These are phyloP conservation scores for Sympetrum striolatum DNA, from an alignment of 2,888 invertebrate species.

Conservation along the genomic window DNA sequence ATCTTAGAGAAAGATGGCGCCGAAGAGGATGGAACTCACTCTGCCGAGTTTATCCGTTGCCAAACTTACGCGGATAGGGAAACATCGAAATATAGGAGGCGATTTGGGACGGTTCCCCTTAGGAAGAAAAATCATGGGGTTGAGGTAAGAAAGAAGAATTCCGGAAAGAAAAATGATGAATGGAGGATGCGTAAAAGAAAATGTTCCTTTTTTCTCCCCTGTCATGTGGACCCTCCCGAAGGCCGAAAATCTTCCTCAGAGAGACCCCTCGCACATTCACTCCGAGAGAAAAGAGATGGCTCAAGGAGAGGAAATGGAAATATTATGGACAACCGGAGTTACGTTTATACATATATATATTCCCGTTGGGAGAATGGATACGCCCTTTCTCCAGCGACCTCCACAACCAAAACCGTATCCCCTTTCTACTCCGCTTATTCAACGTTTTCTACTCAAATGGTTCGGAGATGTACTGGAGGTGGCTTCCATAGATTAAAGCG, in stretches of 20 bases:
- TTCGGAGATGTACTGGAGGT: neutral
- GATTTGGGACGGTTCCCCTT: neutral
- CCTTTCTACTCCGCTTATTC: neutral
- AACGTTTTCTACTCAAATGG: neutral
- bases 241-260: neutral
- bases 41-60: neutral
- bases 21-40: neutral
- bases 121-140: neutral
- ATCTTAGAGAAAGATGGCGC: neutral
- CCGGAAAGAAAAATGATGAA: neutral
- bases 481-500: conserved; percentile 8
- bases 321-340: conserved; percentile 9
- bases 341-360: conserved; percentile 18
- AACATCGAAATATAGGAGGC: neutral
- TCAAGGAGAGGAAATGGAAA: conserved; percentile 19
- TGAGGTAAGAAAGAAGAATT: neutral
- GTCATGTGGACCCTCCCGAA: neutral
- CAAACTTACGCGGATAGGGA: neutral
- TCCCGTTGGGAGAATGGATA: neutral
- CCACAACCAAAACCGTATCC: neutral
- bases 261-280: neutral
- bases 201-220: neutral
- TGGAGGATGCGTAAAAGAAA: neutral
- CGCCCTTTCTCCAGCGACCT: neutral
- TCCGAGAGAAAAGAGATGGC: neutral